A percentile compares a stretch with the other conserved stretches of the same genome.
Evolutionary conservation across 1,140 invertebrate species (phyloP).

Genomic region (Dendrolimus kikuchii): DNA sequence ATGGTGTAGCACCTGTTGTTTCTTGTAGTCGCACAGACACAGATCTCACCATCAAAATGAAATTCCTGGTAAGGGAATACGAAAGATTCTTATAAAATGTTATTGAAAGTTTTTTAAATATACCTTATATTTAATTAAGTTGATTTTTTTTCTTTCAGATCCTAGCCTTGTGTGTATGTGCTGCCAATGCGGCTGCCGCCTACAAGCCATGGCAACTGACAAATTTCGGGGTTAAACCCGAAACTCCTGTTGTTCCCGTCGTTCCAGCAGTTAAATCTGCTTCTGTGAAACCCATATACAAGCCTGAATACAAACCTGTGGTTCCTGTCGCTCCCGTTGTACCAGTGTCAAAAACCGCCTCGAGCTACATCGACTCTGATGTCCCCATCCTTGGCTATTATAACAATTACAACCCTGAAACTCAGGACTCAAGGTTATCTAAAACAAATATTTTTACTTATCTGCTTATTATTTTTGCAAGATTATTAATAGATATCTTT

Average conservation of each 20-base stretch:
- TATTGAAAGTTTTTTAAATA: constrained; percentile 2
- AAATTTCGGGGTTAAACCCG: constrained; percentile 2
- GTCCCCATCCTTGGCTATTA: background rate
- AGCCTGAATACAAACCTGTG: too few species aligned
- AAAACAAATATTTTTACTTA: too few species aligned
- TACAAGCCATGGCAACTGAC: constrained; percentile 1
- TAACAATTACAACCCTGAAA: too few species aligned
- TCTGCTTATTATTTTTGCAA: too few species aligned
- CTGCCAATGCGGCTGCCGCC: constrained; percentile 11
- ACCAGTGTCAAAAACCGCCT: background rate
- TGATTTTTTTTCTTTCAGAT: constrained; percentile 12
- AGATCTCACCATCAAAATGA: constrained; percentile 27
- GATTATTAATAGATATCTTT: too few species aligned
- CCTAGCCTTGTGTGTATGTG: constrained; percentile 20
- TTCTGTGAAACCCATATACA: too few species aligned
- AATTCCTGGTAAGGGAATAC: constrained; percentile 26
- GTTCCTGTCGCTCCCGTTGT: constrained; percentile 4
- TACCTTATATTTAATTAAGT: background rate
- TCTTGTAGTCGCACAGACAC: constrained; percentile 15
- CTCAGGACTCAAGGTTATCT: too few species aligned
- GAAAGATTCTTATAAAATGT: background rate
- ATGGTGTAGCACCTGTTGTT: constrained; percentile 18
- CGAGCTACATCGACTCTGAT: background rate
- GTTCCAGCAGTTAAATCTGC: background rate
- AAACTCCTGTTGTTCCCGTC: background rate